Base-by-base conservation (phyloP, 2,797 vertebrate genomes). In the Myiothlypis chrysogaster region DNA sequence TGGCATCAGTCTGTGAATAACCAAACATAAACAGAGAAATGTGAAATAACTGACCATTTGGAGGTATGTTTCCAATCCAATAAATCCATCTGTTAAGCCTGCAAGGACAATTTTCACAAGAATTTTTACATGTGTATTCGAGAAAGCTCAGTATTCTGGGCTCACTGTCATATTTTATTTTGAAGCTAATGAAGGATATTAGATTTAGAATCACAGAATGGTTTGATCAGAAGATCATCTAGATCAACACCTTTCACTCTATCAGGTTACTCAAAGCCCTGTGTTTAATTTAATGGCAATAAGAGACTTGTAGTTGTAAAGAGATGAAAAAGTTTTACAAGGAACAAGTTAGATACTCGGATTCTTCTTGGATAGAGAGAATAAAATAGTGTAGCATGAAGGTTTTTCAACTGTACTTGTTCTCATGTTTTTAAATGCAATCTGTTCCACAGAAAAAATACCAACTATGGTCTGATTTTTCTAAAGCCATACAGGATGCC, bases 1-100 rank as follows among this genome's bases (percentile, higher is more conserved):
- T 0, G 99, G 99, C 99, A 99, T 99, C 95, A 99, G 97, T 83
- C 99, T 99, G 90, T 59, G 61, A 77, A 92, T 6, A 89, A 64
- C 7, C 73, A 91, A 73, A 47, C 47, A 59, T 9, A 66, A 76
- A 52, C 1, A 53, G 39, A 53, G 68, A 70, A 63, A 70, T 22
- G 32, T 96, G 49, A 94, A 92, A 66, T 24, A 32, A 61, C 43
- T n/a, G 56, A 77, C 14, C 27, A 47, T 47, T 56, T 46, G 43
- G 20, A 79, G 37, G 14, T 21, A 53, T 0, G 0, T 49, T 78
- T 77, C 44, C n/a, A 69, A 21, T 39, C 53, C 56, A 59, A 60
- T 17, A 72, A 53, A 73, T 70, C 37, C 39, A 78, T 44, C 44
- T 53, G 13, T 63, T 76, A 72, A 69, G 21, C 22, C 34, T 32